Evolutionary conservation across 2,888 invertebrate genomes (phyloP).

Genomic region (Caenorhabditis sp.): DNA sequence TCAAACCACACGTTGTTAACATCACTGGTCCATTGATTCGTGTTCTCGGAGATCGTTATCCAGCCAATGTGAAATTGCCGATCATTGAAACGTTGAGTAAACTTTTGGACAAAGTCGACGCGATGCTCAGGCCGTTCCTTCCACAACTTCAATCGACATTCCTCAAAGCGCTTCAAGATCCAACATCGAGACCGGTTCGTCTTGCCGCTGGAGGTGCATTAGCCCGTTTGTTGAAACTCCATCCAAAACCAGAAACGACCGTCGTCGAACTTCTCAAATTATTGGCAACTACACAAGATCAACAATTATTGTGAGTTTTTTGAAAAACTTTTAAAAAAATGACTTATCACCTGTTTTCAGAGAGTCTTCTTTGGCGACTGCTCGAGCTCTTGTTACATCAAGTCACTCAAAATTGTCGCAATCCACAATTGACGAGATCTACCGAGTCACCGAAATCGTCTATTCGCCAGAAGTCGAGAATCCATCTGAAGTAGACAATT

Average conservation of each 20-base stretch:
- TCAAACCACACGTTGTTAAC: slow-evolving; percentile 85
- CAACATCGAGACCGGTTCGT: slow-evolving; percentile 71
- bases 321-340: too few relatives aligned
- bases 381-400: slow-evolving; percentile 89
- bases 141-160: slow-evolving; percentile 98
- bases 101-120: slow-evolving; percentile 84
- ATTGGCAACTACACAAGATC: slow-evolving; percentile 85
- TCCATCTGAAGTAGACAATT: slow-evolving; percentile 34
- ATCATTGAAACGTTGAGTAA: slow-evolving; percentile 91
- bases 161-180: slow-evolving; percentile 90
- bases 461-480: slow-evolving; percentile 31
- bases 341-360: too few relatives aligned
- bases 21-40: slow-evolving; percentile 97
- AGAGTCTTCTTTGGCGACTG: slow-evolving; percentile 90
- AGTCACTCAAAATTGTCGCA: slow-evolving; percentile 75
- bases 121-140: slow-evolving; percentile 93
- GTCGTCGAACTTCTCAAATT: slow-evolving; percentile 89
- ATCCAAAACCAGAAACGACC: slow-evolving; percentile 91
- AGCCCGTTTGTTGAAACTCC: slow-evolving; percentile 76
- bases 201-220: slow-evolving; percentile 53
- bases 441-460: slow-evolving; percentile 34
- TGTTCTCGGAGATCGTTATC: slow-evolving; percentile 86
- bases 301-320: slow-evolving; percentile 77
- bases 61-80: slow-evolving; percentile 91
- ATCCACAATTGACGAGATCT: slow-evolving; percentile 40